Base-by-base conservation (phyloP, 2,797 vertebrate genomes). In the Poeciliopsis presidionis region DNA sequence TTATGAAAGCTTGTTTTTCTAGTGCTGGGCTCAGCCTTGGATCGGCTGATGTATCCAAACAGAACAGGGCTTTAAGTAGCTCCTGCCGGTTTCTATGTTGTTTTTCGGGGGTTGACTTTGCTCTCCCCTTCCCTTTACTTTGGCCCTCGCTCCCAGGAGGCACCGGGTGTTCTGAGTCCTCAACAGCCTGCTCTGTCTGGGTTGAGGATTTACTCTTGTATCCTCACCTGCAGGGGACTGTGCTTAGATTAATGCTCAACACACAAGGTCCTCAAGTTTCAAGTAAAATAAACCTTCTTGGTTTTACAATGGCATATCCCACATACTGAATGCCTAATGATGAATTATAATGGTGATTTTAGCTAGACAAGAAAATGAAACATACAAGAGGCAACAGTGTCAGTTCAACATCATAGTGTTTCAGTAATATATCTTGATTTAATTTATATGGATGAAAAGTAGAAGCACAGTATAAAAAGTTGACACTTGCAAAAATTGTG, bases 1-100 rank as follows among this genome's bases (percentile, higher is more conserved):
- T 94, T 81, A 91, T 75, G 53, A 91, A 88, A 91, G 76, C 87
- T 95, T 97, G 94, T 95, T 96, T 96, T 95, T 78, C 85, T 94
- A 96, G 92, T 81, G 86, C 65, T 49, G 88, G 74, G 91, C 91
- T 20, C 9, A 86, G 88, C 90, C 87, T 76, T 92, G 87, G 88
- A 94, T 93, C 91, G 89, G 94, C 94, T 89, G 89, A 86, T 86
- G 84, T 86, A 86, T 69, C 87, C 81, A 89, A 84, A 86, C 84
- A 92, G 91, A 90, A 89, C 86, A 49, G 39, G 74, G 82, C 73
- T 86, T 90, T 84, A 91, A 92, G 86, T 81, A 79, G 79, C 77
- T 81, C 88, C 90, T 91, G 80, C 78, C 80, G 88, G 63, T 81
- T 73, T 72, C 84, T 81, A n/a, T 85, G 80, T 75, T 84, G 47